Conservation (phyloP, 1,140 invertebrate species). For the Batillaria attramentaria region DNA sequence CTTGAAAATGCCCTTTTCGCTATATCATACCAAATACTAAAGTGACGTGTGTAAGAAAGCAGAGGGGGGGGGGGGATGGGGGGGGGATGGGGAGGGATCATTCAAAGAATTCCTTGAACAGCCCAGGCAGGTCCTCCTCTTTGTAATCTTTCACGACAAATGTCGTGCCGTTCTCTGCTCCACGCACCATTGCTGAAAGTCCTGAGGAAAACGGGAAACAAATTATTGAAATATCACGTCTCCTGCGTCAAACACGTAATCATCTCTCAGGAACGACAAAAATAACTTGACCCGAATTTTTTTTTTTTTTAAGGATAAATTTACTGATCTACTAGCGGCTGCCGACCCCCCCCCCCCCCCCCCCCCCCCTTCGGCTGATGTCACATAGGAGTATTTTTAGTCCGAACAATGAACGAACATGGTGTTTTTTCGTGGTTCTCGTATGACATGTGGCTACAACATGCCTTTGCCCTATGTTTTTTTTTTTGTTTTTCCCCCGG, state of each 20-base stretch:
- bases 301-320: too few species aligned
- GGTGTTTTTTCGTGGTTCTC: not conserved
- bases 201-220: conserved; percentile 36
- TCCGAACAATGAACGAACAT: not conserved
- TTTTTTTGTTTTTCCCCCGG: too few species aligned
- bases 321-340: too few species aligned
- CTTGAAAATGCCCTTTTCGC: not conserved
- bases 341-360: too few species aligned
- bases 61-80: too few species aligned
- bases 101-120: conserved; percentile 55
- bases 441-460: not conserved
- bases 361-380: too few species aligned
- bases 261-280: too few species aligned
- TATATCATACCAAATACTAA: not conserved
- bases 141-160: conserved; percentile 51
- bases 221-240: not conserved
- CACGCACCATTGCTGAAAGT: conserved; percentile 62
- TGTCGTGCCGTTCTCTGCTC: conserved; percentile 47
- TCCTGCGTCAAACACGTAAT: not conserved
- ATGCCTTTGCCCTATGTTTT: not conserved
- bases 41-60: not conserved
- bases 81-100: not conserved
- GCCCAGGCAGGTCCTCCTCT: conserved; percentile 44
- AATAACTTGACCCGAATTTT: too few species aligned
- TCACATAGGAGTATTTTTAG: not conserved